These are phyloP conservation scores for Poeciliopsis infans DNA, from an alignment of 2,797 vertebrate genomes.

Conservation along the genomic window DNA sequence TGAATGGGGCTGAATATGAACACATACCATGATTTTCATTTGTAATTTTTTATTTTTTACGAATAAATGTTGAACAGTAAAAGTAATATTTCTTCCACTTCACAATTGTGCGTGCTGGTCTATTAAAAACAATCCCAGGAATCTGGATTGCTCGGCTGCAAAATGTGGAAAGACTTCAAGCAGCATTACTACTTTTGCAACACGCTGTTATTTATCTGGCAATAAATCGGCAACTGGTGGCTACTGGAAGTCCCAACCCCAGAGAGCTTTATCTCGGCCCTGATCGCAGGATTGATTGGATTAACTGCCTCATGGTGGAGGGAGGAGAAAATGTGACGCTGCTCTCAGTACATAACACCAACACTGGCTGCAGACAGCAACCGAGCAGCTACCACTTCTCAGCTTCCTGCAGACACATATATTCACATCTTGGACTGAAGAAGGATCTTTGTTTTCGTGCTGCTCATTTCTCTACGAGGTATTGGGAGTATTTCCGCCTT, in stretches of 20 bases:
- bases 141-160: neutral
- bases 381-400: slow-evolving; percentile 34
- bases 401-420: neutral
- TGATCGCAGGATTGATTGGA: slow-evolving; percentile 12
- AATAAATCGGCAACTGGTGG: neutral
- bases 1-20: neutral
- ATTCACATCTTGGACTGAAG: slow-evolving; percentile 29
- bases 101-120: neutral
- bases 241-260: neutral
- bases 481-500: neutral
- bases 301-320: slow-evolving; percentile 48
- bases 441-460: neutral
- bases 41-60: neutral
- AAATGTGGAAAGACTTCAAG: neutral
- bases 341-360: slow-evolving; percentile 66
- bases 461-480: slow-evolving; percentile 25
- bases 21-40: neutral
- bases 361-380: slow-evolving; percentile 41
- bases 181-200: neutral
- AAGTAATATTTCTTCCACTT: neutral
- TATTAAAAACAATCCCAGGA: neutral
- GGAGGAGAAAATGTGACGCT: slow-evolving; percentile 65
- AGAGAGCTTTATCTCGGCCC: neutral
- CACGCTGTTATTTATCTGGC: neutral
- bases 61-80: neutral